Evolutionary conservation across 2,888 invertebrate species (phyloP), one percentile per base, ranked within the genome.

Genomic region (Hydropsyche betteni): DNA sequence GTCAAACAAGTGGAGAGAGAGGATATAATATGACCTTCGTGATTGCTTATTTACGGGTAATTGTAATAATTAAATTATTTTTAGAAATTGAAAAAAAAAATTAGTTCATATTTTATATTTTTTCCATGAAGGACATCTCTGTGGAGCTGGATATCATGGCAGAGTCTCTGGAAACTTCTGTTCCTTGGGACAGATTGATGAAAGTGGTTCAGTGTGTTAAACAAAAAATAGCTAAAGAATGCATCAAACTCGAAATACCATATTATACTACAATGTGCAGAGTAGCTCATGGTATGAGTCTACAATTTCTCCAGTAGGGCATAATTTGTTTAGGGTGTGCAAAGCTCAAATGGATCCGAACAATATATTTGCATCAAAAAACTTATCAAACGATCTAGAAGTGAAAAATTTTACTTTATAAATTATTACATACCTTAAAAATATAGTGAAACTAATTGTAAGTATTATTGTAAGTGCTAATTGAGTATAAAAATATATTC

Each of bases 141-240:
- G 88, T 98, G 79, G 93, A 96, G 74, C 95, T 93, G 84, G 90
- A 91, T 80, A 90, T 98, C 16, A 92, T 98, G 1, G 94, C 97
- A 0, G 99, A 99, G 84, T 98, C 98, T 0, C 98, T 99, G 87
- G 99, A 99, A 86, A 99, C 99, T 0, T 98, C 98, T 0, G 98
- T 98, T 1, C 94, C 98, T 0, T 99, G 99, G 99, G 95, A 97
- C 85, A 90, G 94, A 74, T 91, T 96, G 7, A 85, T 92, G 44
- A 86, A 90, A 14, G 87, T 99, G 55, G 97, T 97, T 83, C 88
- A 90, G 74, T 96, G 96, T 86, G 98, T 98, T 4, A 98, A 98
- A 84, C 89, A 91, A 74, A 88, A 94, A 68, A 88, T 99, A 4
- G 84, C 88, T 0, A 84, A 84, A 79, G 92, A 93, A 83, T 93